Evolutionary conservation across 2,113 vertebrate genomes (phyloP).

Genomic region (Aleadryas rufinucha): DNA sequence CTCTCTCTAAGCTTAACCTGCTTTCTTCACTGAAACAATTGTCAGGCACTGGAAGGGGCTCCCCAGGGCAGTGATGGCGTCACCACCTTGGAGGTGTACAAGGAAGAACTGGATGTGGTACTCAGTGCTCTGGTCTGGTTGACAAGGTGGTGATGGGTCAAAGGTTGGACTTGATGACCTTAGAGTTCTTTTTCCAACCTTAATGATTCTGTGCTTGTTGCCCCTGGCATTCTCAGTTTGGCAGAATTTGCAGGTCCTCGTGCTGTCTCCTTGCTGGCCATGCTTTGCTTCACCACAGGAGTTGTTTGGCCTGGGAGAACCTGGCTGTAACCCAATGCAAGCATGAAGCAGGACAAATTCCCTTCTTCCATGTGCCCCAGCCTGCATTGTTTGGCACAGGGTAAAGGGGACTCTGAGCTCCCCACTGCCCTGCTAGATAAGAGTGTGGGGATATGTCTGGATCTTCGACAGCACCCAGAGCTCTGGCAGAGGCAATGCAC

Average conservation of each 20-base stretch:
- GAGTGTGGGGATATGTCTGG: too few relatives aligned
- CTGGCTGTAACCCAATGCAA: neutral
- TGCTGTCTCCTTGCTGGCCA: neutral
- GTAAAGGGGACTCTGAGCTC: neutral
- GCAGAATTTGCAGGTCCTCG: neutral
- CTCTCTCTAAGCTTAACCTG: neutral
- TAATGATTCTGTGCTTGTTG: neutral
- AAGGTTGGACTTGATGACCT: neutral
- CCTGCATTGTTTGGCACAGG: fast-evolving
- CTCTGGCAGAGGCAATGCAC: neutral
- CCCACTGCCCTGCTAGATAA: neutral
- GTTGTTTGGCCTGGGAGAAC: neutral
- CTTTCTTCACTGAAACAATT: neutral
- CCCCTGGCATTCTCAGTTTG: neutral
- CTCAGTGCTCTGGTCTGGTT: neutral
- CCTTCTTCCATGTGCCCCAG: neutral
- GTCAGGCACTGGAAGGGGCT: neutral
- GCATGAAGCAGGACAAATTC: neutral
- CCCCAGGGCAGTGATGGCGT: neutral
- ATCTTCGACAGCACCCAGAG: neutral
- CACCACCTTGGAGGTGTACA: neutral
- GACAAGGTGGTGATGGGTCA: neutral
- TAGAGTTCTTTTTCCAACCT: neutral
- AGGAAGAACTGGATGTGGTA: neutral
- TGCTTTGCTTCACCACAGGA: neutral